A percentile compares a stretch with the other conserved stretches of the same genome.
These are phyloP conservation scores for Aleiodes leptofemur DNA, from an alignment of 2,888 invertebrate genomes.

Conservation along the genomic window DNA sequence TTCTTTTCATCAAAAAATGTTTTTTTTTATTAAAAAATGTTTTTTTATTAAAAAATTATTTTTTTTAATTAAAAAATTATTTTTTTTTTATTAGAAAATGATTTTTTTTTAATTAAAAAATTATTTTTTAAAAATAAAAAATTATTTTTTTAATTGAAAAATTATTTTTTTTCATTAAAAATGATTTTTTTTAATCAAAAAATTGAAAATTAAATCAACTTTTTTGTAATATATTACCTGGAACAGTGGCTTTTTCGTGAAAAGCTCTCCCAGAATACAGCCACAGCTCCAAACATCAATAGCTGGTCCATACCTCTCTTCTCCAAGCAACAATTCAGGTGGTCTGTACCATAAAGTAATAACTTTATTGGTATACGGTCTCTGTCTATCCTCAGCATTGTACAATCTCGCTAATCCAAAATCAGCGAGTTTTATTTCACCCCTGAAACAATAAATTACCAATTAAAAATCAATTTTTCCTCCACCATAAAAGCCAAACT, in stretches of 20 bases:
- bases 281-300: conserved; percentile 99
- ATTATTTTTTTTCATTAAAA: too few relatives aligned
- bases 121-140: too few relatives aligned
- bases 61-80: background rate
- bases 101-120: too few relatives aligned
- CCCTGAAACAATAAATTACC: conserved; percentile 78
- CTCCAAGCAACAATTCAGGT: conserved; percentile 96
- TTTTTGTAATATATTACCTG: conserved; percentile 79
- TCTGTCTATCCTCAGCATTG: conserved; percentile 94
- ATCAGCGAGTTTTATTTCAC: conserved; percentile 99
- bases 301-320: conserved; percentile 97
- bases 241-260: conserved; percentile 96
- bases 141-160: background rate
- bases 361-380: conserved; percentile 99
- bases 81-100: background rate
- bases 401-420: conserved; percentile 97
- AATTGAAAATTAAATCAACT: background rate
- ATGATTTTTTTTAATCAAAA: too few relatives aligned
- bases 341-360: conserved; percentile 99
- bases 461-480: conserved; percentile 5
- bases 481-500: too few relatives aligned
- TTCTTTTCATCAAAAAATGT: too few relatives aligned
- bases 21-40: too few relatives aligned
- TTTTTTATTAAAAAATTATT: too few relatives aligned
- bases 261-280: conserved; percentile 98